These are phyloP conservation scores for Eulacestoma nigropectus DNA, from an alignment of 2,113 vertebrate genomes.

Conservation along the genomic window DNA sequence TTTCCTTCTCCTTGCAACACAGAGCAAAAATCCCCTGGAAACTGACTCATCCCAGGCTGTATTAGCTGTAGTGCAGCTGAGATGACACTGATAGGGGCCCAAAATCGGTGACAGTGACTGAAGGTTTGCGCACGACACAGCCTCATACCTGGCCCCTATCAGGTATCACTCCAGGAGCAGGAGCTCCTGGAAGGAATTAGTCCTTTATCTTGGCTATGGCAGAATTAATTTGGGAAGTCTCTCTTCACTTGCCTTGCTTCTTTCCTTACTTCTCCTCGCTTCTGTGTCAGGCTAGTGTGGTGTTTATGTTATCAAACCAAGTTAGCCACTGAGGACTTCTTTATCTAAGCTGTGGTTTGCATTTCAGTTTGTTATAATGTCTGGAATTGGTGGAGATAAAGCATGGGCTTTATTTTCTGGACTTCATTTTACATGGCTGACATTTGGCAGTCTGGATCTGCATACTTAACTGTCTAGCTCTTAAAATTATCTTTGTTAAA, in stretches of 20 bases:
- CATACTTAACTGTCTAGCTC: neutral
- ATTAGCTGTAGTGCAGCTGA: neutral
- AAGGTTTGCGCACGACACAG: neutral
- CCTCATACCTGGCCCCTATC: neutral
- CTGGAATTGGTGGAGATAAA: neutral
- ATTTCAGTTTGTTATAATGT: neutral
- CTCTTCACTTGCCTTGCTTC: neutral
- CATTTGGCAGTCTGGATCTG: neutral
- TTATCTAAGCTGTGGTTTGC: neutral
- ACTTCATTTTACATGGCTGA: neutral
- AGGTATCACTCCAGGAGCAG: neutral
- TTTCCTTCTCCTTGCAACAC: neutral
- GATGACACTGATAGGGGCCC: fast-evolving
- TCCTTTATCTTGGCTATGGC: neutral
- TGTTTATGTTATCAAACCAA: neutral
- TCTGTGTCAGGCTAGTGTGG: neutral
- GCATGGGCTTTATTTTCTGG: neutral
- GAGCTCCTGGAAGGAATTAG: neutral
- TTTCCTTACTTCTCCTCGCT: neutral
- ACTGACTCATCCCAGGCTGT: neutral
- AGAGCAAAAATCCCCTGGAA: neutral
- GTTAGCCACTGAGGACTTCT: neutral
- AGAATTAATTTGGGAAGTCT: neutral
- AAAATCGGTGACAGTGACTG: neutral
- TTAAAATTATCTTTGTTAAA: neutral